A percentile compares a stretch with the other conserved stretches of the same genome.
These are phyloP conservation scores for Ichneumoninae sp. DNA, from an alignment of 2,888 invertebrate genomes.

Conservation along the genomic window DNA sequence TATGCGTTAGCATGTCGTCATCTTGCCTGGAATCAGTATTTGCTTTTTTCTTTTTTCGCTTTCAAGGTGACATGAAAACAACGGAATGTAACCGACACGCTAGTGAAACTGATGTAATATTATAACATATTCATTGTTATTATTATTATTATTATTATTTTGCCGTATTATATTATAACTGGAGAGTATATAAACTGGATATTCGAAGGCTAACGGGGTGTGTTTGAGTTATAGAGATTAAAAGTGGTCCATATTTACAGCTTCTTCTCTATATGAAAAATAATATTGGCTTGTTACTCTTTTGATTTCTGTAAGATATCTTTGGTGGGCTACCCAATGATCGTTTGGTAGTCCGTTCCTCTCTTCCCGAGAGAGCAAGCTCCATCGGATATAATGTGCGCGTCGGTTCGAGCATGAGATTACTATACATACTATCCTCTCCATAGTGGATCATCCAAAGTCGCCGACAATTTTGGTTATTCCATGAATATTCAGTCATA, in stretches of 20 bases:
- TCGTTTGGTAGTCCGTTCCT: neutral
- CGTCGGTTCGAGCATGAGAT: neutral
- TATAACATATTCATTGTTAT: no score
- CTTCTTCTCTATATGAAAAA: neutral
- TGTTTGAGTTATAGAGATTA: neutral
- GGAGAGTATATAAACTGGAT: no score
- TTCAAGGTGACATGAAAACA: no score
- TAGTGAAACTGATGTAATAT: no score
- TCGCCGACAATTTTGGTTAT: slow-evolving; percentile 67
- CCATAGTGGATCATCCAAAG: slow-evolving; percentile 41
- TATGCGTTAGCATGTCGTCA: no score
- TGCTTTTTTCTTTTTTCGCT: no score
- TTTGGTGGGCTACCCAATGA: neutral
- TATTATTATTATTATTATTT: no score
- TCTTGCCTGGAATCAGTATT: no score
- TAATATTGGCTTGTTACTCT: neutral
- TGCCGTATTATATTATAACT: no score
- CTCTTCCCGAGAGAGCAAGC: neutral
- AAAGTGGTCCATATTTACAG: neutral
- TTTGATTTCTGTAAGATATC: slow-evolving; percentile 21
- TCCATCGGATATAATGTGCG: slow-evolving; percentile 2
- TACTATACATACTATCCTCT: neutral
- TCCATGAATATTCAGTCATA: slow-evolving; percentile 71
- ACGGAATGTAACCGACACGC: no score
- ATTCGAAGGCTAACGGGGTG: no score